Evolutionary conservation across 1,140 invertebrate genomes (phyloP), one percentile per base, ranked within the genome.

Genomic region (Habropoda laboriosa): DNA sequence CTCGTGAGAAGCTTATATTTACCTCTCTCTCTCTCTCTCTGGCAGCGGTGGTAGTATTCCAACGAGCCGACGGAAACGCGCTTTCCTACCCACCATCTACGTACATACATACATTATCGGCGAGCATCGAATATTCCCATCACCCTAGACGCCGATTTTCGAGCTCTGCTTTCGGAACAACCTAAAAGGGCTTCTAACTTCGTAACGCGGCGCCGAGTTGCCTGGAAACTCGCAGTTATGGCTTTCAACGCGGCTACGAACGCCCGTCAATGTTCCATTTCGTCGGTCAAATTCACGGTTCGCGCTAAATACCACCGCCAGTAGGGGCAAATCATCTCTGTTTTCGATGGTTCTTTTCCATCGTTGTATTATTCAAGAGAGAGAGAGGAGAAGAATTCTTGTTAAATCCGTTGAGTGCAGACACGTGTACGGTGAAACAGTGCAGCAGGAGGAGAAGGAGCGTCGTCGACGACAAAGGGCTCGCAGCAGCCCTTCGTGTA

Each of bases 51-150:
- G 51, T 24, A 51, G 60, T 57, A 67, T 55, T 82, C 38, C 67
- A 30, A 38, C 38, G 63, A 82, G 68, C 51, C 53, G 47, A 21
- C 51, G 75, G 58, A 83, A 86, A 83, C 74, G 71, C 68, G 60
- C 40, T 80, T 55, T 47, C 57, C 32, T 61, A 38, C 32, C n/a
- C 18, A 16, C n/a, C 38, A 49, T 6, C 27, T 24, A 32, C 30
- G 16, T 45, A 30, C 10, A 38, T 77, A 72, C 79, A 70, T 83
- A 80, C 58, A 82, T 88, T 87, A 88, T 87, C 82, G 79, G 64
- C 42, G 80, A 83, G 85, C 76, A 40, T 83, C 78, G 75, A 82
- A 88, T 86, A 88, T 86, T 81, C 81, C 77, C 78, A 74, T 30
- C 72, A 80, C 71, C 38, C 67, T 30, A 40, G 73, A 86, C 82